A percentile compares a stretch with the other conserved stretches of the same genome.
Evolutionary conservation across 2,888 invertebrate species (phyloP).

Genomic region (Parthenolecanium corni): DNA sequence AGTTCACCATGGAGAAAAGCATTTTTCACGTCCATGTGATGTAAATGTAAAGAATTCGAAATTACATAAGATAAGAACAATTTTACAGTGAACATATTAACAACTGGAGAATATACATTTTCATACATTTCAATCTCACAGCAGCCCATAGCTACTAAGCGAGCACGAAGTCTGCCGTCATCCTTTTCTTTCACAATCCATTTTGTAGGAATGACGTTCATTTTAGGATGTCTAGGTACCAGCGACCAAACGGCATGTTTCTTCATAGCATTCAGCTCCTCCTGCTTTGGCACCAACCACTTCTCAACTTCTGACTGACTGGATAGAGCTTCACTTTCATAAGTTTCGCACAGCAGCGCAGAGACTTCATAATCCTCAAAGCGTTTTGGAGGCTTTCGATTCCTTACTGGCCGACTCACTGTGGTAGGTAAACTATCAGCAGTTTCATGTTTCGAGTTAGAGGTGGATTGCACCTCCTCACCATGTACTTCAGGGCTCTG

Average conservation of each 20-base stretch:
- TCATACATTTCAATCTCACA: neutral
- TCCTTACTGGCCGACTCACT: too few species aligned
- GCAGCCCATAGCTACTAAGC: neutral
- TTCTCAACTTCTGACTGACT: too few species aligned
- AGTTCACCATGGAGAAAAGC: neutral
- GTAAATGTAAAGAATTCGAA: neutral
- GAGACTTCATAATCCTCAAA: too few species aligned
- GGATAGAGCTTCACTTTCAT: too few species aligned
- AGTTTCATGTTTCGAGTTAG: too few species aligned
- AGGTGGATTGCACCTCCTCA: too few species aligned
- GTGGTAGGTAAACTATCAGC: too few species aligned
- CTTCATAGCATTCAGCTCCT: neutral
- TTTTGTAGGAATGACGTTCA: neutral
- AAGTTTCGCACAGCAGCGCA: too few species aligned
- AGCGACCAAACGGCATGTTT: neutral
- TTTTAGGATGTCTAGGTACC: neutral
- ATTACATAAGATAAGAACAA: neutral
- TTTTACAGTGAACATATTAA: neutral
- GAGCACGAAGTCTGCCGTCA: neutral
- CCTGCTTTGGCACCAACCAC: neutral
- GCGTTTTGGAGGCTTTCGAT: too few species aligned
- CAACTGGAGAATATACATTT: neutral
- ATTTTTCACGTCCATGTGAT: neutral
- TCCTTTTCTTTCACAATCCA: neutral
- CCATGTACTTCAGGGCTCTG: too few species aligned